phyloP scores from a whole-genome alignment of 2,113 vertebrate species.

The Notiomystis cincta region DNA sequence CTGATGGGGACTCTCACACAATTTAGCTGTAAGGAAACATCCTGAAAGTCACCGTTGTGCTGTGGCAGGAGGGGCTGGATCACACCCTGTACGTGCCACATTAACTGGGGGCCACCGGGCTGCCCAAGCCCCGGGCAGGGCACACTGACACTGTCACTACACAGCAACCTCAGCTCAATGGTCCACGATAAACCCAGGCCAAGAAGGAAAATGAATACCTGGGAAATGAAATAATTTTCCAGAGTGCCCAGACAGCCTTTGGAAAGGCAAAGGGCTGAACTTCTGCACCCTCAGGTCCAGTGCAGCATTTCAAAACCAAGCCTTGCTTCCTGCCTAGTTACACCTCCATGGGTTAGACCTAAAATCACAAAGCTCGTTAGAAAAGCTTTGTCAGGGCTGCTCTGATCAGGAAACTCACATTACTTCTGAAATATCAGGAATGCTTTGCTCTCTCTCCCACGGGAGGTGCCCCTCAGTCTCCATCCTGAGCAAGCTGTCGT shows the following conservation, averaged over 20 bases:
- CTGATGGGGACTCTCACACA: not conserved
- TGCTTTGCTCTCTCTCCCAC: not conserved
- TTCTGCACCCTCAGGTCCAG: not conserved
- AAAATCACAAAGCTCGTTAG: not conserved
- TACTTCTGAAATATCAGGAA: not conserved
- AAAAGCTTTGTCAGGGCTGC: not conserved
- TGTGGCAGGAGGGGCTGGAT: not conserved
- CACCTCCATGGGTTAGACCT: not conserved
- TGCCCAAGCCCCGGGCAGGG: accelerated
- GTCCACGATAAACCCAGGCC: not conserved
- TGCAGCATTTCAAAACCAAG: not conserved
- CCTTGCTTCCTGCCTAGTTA: not conserved
- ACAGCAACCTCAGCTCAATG: not conserved
- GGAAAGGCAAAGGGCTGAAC: not conserved
- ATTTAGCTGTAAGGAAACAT: not conserved
- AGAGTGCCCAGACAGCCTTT: not conserved
- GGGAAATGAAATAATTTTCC: not conserved
- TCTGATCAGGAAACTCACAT: not conserved
- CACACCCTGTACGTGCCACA: accelerated
- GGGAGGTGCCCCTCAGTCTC: not conserved
- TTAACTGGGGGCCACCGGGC: accelerated
- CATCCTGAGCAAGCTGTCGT: accelerated
- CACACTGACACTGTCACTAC: not conserved
- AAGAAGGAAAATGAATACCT: not conserved
- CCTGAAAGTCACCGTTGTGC: not conserved